Conservation (phyloP, 37 sponge, comb jelly and placozoan species). For the Geodia barretti region DNA sequence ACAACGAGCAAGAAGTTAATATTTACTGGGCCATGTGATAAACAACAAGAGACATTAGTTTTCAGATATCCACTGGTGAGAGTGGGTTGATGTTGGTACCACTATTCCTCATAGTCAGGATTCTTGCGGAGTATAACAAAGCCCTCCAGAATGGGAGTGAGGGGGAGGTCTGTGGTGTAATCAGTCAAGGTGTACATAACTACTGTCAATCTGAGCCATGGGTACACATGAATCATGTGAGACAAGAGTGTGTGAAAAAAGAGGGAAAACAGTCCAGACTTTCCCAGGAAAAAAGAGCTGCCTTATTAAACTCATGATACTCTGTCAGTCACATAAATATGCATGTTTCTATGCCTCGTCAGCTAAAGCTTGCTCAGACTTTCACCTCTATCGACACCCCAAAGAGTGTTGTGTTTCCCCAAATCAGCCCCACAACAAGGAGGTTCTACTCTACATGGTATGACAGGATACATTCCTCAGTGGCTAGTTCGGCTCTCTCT, state of each 20-base stretch:
- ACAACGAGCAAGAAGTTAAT: too few relatives aligned
- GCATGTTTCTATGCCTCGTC: too few relatives aligned
- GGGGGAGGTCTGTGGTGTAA: constrained; percentile 55
- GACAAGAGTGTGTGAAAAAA: neutral
- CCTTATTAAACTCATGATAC: neutral
- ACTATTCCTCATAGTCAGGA: constrained; percentile 62
- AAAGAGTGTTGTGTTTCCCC: neutral
- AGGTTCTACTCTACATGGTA: neutral
- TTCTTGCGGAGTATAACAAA: constrained; percentile 96
- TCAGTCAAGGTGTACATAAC: too few relatives aligned
- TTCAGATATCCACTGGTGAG: neutral
- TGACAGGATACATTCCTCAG: constrained; percentile 87
- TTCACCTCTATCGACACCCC: too few relatives aligned
- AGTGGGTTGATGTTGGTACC: neutral
- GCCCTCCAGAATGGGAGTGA: constrained; percentile 89
- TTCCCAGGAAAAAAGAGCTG: neutral
- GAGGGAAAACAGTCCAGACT: neutral
- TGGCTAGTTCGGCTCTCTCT: constrained; percentile 95
- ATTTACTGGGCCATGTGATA: too few relatives aligned
- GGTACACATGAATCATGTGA: too few relatives aligned
- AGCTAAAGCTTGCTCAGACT: too few relatives aligned
- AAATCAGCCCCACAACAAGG: neutral
- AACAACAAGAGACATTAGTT: too few relatives aligned
- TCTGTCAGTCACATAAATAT: neutral
- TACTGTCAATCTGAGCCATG: too few relatives aligned